Evolutionary conservation across 2,113 vertebrate species (phyloP), one percentile per base, ranked within the genome.

Genomic region (Burhinus oedicnemus): DNA sequence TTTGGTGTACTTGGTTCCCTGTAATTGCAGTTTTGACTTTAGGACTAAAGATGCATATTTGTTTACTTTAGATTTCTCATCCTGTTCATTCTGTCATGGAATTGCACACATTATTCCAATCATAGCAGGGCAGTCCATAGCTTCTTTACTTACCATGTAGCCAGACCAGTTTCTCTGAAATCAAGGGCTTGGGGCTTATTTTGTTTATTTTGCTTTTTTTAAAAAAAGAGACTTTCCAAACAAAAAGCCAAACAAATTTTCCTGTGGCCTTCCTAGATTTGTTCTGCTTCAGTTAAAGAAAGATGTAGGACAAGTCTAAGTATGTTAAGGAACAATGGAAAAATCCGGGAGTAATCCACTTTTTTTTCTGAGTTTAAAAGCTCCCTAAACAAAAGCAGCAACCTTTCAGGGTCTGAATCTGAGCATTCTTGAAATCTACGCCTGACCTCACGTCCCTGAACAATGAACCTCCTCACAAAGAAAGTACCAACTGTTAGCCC

Each of bases 241-340:
- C 83, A 95, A 93, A 92, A 78, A 94, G 81, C 87, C 89, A 95
- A 91, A 52, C 11, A 74, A 90, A 44, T 92, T 92, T 91, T 96
- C 95, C 81, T 62, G 70, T 91, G 84, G 83, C 49, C 82, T 87
- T 94, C 87, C 75, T 95, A 88, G 83, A 93, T 96, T 96, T 93
- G 90, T 97, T 97, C 85, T 94, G 85, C 79, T 97, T 93, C 93
- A 89, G 82, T 93, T 90, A 92, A 94, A 96, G 91, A 93, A 95
- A 36, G 62, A 95, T 90, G 95, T 97, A 97, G 95, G 82, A 91
- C 82, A 93, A 96, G 42, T 76, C 91, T n/a, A 91, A 97, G 57
- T 92, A 16, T 65, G 34, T 79, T 87, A 96, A 83, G 57, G 87
- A 95, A 91, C 87, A 97, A 79, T 74, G 65, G 91, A 58, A 75